phyloP scores from a whole-genome alignment of 2,113 vertebrate genomes.

The Scartelaos histophorus region DNA sequence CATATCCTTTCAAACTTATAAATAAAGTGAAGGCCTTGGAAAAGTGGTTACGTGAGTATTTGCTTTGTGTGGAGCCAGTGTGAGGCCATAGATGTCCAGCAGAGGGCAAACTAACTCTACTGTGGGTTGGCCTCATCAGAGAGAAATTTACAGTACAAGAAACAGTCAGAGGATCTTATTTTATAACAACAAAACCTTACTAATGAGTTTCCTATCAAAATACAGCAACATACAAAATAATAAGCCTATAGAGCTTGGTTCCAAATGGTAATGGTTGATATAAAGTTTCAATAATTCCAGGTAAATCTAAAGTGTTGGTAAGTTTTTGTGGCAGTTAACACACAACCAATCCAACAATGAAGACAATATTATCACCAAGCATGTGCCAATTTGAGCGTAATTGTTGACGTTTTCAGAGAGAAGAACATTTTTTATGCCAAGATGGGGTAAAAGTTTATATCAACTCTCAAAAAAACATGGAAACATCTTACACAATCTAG shows the following conservation, averaged over 20 bases:
- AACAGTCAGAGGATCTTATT: not conserved
- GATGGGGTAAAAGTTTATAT: not conserved
- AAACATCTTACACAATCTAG: not conserved
- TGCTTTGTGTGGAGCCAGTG: conserved; percentile 8
- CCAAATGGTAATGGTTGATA: not conserved
- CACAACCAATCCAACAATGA: not conserved
- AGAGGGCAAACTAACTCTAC: conserved; percentile 68
- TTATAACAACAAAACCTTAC: not conserved
- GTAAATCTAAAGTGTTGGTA: not conserved
- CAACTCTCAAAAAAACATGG: not conserved
- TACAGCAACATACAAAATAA: not conserved
- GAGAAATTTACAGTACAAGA: not conserved
- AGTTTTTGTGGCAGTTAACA: no score
- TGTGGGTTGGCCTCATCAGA: not conserved
- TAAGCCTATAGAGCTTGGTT: not conserved
- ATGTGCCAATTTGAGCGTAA: no score
- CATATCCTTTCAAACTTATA: not conserved
- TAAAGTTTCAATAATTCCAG: not conserved
- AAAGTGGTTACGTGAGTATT: not conserved
- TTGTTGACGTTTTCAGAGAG: not conserved
- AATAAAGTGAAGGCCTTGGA: conserved; percentile 6
- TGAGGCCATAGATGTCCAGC: conserved; percentile 49
- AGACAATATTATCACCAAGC: not conserved
- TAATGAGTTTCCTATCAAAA: not conserved
- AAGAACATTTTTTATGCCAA: not conserved